Percentiles rank a stretch among this genome's conserved stretches.
phyloP scores from a whole-genome alignment of 2,888 invertebrate genomes.

The Lapara coniferarum region DNA sequence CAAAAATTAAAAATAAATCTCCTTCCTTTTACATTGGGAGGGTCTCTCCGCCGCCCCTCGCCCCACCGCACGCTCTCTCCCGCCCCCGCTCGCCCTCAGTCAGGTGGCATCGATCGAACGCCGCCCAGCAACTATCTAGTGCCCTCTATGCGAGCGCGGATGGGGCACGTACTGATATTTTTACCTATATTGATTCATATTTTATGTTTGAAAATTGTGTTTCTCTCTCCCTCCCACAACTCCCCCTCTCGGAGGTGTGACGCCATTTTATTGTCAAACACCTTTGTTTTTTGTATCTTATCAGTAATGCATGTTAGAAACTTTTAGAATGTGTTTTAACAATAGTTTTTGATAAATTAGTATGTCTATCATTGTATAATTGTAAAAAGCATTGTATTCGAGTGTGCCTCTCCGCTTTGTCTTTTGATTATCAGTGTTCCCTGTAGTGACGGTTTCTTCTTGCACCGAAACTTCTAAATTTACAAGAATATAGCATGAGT shows the following conservation, averaged over 20 bases:
- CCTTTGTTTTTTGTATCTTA: not conserved
- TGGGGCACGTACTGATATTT: constrained; percentile 20
- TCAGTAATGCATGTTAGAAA: not conserved
- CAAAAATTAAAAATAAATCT: constrained; percentile 49
- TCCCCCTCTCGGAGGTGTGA: not conserved
- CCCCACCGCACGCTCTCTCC: constrained; percentile 20
- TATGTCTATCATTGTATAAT: too few species aligned
- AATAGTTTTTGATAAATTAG: too few species aligned
- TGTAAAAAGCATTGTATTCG: too few species aligned
- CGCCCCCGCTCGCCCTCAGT: constrained; percentile 28
- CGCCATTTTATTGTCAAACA: constrained; percentile 17
- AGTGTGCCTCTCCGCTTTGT: too few species aligned
- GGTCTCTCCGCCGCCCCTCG: not conserved
- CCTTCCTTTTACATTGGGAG: constrained; percentile 28
- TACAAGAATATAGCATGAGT: too few species aligned
- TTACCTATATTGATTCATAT: constrained; percentile 22
- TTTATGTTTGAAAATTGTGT: constrained; percentile 21
- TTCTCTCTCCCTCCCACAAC: not conserved
- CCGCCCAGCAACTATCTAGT: constrained; percentile 47
- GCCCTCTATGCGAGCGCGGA: constrained; percentile 28
- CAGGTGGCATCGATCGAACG: constrained; percentile 49
- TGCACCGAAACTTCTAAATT: too few species aligned
- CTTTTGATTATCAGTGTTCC: too few species aligned
- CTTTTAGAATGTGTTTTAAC: too few species aligned
- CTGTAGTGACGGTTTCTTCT: too few species aligned